Conservation (phyloP, 2,888 invertebrate genomes). For the Notocelia uddmanniana region DNA sequence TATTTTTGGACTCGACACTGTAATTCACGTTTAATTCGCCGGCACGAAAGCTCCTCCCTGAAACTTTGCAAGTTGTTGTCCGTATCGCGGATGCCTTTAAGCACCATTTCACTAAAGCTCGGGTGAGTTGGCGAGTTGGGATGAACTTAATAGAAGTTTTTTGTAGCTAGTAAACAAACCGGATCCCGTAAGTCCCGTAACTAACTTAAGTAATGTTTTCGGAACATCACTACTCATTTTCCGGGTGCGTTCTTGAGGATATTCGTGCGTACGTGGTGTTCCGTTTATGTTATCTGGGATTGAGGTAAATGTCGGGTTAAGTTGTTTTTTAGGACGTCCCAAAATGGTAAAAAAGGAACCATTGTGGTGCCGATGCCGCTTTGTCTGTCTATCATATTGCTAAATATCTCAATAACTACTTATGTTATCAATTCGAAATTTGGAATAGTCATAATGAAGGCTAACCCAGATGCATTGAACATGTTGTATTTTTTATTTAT, state of each 20-base stretch:
- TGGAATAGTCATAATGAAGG: too few species aligned
- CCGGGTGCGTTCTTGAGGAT: neutral
- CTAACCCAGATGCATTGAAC: too few species aligned
- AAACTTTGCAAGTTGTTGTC: constrained; percentile 5
- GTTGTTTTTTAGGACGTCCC: neutral
- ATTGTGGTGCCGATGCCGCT: too few species aligned
- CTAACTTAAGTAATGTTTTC: constrained; percentile 16
- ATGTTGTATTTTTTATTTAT: too few species aligned
- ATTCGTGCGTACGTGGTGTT: neutral
- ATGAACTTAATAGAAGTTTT: constrained; percentile 38
- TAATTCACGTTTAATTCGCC: neutral
- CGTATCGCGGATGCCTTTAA: constrained; percentile 16
- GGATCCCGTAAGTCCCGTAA: neutral
- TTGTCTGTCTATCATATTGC: too few species aligned
- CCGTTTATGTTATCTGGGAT: neutral
- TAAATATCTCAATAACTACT: too few species aligned
- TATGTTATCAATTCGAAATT: too few species aligned
- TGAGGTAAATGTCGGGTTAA: neutral
- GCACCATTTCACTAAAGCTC: constrained; percentile 19
- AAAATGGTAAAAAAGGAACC: too few species aligned
- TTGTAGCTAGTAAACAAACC: constrained; percentile 39
- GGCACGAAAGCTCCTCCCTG: neutral
- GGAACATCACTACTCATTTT: constrained; percentile 19
- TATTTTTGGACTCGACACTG: too few species aligned
- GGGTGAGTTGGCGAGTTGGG: constrained; percentile 8